Conservation (phyloP, 2,113 vertebrate genomes). For the Cyanoramphus novaezelandiae region DNA sequence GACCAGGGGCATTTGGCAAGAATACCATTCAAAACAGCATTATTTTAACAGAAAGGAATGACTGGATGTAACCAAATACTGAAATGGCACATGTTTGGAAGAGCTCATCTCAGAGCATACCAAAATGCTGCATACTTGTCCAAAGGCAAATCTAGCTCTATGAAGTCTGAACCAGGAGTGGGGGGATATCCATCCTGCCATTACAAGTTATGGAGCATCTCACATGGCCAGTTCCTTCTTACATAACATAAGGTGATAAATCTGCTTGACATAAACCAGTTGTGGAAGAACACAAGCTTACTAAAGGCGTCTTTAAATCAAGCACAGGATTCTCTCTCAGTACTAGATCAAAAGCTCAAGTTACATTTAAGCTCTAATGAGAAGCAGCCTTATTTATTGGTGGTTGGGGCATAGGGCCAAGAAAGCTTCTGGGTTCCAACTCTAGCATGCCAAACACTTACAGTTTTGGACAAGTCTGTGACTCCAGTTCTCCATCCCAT, state of each 20-base stretch:
- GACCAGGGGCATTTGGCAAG: not conserved
- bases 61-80: not conserved
- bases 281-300: slow-evolving; percentile 23
- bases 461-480: not conserved
- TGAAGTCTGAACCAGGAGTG: not conserved
- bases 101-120: not conserved
- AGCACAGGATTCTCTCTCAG: not conserved
- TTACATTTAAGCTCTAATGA: not conserved
- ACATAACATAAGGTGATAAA: not conserved
- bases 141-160: not conserved
- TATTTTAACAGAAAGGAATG: not conserved
- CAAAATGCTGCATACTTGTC: not conserved
- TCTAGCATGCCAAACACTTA: not conserved
- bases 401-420: not conserved
- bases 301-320: slow-evolving; percentile 10
- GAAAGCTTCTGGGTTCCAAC: not conserved
- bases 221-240: not conserved
- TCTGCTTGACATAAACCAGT: not conserved
- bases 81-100: not conserved
- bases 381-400: not conserved
- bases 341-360: slow-evolving; percentile 17
- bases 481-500: not conserved
- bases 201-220: not conserved
- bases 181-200: not conserved
- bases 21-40: not conserved